Percentiles rank a stretch among this genome's conserved stretches.
phyloP scores from a whole-genome alignment of 2,888 invertebrate genomes.

The Agrotis clavis region DNA sequence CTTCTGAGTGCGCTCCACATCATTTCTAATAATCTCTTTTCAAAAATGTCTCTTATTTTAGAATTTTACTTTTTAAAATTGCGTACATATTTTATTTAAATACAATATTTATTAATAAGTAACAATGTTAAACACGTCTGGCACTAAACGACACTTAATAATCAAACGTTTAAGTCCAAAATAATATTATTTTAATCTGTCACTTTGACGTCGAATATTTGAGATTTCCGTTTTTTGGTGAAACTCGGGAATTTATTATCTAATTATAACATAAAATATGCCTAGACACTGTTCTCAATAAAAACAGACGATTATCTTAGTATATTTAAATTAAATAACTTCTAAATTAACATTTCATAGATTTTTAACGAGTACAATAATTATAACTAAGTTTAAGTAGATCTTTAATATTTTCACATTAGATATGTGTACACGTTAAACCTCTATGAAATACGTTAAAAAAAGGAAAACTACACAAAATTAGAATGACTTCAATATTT shows the following conservation, averaged over 20 bases:
- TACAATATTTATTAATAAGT: constrained; percentile 75
- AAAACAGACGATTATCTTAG: neutral
- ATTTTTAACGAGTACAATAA: constrained; percentile 32
- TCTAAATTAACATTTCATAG: constrained; percentile 33
- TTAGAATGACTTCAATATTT: neutral
- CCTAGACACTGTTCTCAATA: constrained; percentile 3
- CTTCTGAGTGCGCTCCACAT: constrained; percentile 45
- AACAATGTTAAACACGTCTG: constrained; percentile 80
- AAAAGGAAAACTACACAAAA: neutral
- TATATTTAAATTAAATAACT: constrained; percentile 8
- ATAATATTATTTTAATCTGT: constrained; percentile 53
- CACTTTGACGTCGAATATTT: constrained; percentile 38
- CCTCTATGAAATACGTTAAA: constrained; percentile 38
- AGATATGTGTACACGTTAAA: constrained; percentile 13
- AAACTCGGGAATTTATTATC: constrained; percentile 40
- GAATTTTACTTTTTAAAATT: constrained; percentile 60
- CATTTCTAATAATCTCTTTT: constrained; percentile 52
- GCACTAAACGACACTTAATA: constrained; percentile 76
- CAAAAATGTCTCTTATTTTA: constrained; percentile 55
- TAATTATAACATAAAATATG: constrained; percentile 8
- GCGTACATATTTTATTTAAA: constrained; percentile 68
- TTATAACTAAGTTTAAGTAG: constrained; percentile 35
- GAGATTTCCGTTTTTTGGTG: constrained; percentile 26
- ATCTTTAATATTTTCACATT: constrained; percentile 1
- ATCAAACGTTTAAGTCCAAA: constrained; percentile 54